phyloP scores from a whole-genome alignment of 2,888 invertebrate genomes.

The Scaptomyza tumidula region DNA sequence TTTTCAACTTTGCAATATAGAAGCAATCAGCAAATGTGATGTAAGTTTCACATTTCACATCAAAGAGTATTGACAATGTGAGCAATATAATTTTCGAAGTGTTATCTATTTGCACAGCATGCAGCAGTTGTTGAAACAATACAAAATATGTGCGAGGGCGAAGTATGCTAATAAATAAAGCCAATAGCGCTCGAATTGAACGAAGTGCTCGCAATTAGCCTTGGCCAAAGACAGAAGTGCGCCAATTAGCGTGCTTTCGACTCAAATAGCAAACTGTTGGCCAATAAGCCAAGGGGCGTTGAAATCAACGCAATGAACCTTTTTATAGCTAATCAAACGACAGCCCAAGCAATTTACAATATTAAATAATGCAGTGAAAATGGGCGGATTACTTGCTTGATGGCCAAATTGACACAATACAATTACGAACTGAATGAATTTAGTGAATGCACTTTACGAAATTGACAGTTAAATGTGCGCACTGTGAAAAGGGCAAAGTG shows the following conservation, averaged over 20 bases:
- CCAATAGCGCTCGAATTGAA: not conserved
- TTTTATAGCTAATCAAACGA: not conserved
- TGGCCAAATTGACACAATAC: conserved; percentile 24
- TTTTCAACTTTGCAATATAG: not conserved
- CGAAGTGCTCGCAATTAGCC: conserved; percentile 8
- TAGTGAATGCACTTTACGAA: conserved; percentile 42
- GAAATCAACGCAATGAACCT: conserved; percentile 10
- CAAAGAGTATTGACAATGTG: not conserved
- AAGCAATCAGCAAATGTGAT: not conserved
- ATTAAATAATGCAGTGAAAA: conserved; percentile 49
- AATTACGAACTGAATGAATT: conserved; percentile 14
- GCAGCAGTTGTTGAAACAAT: conserved; percentile 37
- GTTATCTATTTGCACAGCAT: conserved; percentile 21
- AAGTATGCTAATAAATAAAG: conserved; percentile 17
- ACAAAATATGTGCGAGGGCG: not conserved
- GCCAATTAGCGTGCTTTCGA: conserved; percentile 6
- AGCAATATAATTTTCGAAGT: not conserved
- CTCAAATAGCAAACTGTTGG: not conserved
- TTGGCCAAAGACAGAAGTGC: not conserved
- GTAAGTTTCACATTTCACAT: not conserved
- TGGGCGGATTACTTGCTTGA: conserved; percentile 30
- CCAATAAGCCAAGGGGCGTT: not conserved
- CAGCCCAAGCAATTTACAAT: conserved; percentile 33
- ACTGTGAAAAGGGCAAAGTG: conserved; percentile 70
- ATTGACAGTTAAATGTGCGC: conserved; percentile 40